These are phyloP conservation scores for Furcifer pardalis DNA, from an alignment of 2,797 vertebrate genomes.

Conservation along the genomic window DNA sequence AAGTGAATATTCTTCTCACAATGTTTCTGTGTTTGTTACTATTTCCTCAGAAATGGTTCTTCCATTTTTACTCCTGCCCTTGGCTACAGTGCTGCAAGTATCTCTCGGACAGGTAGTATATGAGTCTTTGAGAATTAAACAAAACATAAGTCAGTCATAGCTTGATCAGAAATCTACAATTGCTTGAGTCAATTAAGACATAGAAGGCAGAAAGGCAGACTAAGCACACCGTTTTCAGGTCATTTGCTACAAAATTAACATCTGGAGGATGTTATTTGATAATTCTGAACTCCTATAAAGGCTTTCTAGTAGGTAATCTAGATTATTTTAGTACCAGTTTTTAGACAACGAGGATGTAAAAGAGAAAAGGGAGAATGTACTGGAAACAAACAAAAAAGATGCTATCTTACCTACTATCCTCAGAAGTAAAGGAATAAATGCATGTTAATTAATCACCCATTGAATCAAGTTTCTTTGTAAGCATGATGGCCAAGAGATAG, in stretches of 20 bases:
- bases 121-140: neutral
- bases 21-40: neutral
- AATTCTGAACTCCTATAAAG: neutral
- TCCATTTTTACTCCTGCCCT: neutral
- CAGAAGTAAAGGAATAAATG: neutral
- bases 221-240: neutral
- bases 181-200: neutral
- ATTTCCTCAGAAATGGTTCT: constrained; percentile 12
- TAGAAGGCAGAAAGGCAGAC: neutral
- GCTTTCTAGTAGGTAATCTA: neutral
- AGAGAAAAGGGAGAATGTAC: too few relatives aligned
- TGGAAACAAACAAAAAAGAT: too few relatives aligned
- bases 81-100: neutral
- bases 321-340: neutral
- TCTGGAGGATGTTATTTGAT: neutral
- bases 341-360: neutral
- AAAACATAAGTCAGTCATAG: neutral
- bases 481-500: neutral
- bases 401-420: too few relatives aligned
- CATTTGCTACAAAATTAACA: neutral
- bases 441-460: too few relatives aligned
- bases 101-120: constrained; percentile 1
- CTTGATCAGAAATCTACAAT: neutral
- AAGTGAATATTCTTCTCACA: neutral
- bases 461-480: neutral